Base-by-base conservation (phyloP, 2,888 invertebrate genomes). In the Hypomecis atomaria region DNA sequence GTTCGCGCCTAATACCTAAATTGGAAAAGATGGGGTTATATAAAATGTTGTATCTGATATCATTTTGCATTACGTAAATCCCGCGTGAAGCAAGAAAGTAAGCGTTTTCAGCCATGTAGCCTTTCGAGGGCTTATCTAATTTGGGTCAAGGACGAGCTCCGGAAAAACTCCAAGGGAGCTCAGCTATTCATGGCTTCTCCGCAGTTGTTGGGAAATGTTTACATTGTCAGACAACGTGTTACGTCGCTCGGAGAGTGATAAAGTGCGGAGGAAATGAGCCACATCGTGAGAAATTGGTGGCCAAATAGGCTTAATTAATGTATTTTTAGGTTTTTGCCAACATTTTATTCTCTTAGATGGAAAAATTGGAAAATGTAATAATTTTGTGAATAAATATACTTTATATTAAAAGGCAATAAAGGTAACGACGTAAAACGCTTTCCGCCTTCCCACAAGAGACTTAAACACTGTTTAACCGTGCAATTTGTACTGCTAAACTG, bases 61-160 rank as follows among this genome's bases (percentile, higher is more conserved):
- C 38, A 37, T 50, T 40, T 52, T 54, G 54, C 56, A 6, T 48
- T 42, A 62, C 44, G 11, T 62, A 56, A 50, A 48, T 10, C 43
- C 53, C 52, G 57, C 57, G 42, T 45, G 37, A 62, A 56, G 62
- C 37, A 60, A 52, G 40, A 53, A 64, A 64, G 44, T 64, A 53
- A 65, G 59, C 62, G 69, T 65, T 60, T 59, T 70, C 66, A 67
- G 71, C 64, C 72, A 72, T 78, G 72, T 70, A 76, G 74, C 72
- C 73, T 73, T 77, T 69, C 65, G 73, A 81, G 76, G 73, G 74
- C 71, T 76, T 76, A 53, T 68, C 65, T 69, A 77, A 85, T 82
- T 54, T 78, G 69, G 85, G 87, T 85, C 87, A 88, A 87, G 88
- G 85, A 72, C 78, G 77, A 49, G 63, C 59, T 70, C 69, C 71